Base-by-base conservation (phyloP, 92 coral and sea anemone genomes). In the Montipora capitata region DNA sequence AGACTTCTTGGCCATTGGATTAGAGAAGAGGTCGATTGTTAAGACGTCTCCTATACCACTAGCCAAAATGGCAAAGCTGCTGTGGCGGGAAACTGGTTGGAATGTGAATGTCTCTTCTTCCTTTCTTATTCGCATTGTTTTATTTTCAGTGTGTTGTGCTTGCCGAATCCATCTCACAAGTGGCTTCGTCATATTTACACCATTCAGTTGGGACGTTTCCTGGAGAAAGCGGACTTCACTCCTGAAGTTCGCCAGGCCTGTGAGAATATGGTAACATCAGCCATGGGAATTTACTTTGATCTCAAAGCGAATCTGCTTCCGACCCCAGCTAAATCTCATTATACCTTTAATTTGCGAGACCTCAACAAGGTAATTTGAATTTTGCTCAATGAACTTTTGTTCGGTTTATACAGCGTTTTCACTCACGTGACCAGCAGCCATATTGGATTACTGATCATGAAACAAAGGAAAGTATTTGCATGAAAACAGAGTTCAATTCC, bases 291-390 rank as follows among this genome's bases (percentile, higher is more conserved):
- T 87, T 97, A 91, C 92, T 93, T 96, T 85, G 81, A 88, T 11
- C 79, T 97, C 43, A 89, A 93, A 14, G 90, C 91, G 10, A 85
- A 88, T 58, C 97, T 97, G 3, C 95, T 97, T 11, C 99, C 99
- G 43, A 97, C 99, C 40, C 99, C 99, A 0, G 97, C 97, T 10
- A 97, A 97, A 85, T 89, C 98, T 1, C 98, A 96, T 77, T 97
- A 97, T 77, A 96, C 98, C 14, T 97, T 97, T 74, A 97, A 97
- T 85, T 91, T 97, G 13, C 91, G 98, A 40, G 99, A 97, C 68
- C 87, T 97, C 49, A 96, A 85, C 87, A 97, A 96, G 92, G 99
- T 96, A 86, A 35, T 91, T 8, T 3, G 35, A 4, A 72, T 10
- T 5, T 48, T 48, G 3, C 11, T 7, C 16, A 9, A 2, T 67